Evolutionary conservation across 2,888 invertebrate species (phyloP), one percentile per base, ranked within the genome.

Genomic region (Dryomyza anilis): DNA sequence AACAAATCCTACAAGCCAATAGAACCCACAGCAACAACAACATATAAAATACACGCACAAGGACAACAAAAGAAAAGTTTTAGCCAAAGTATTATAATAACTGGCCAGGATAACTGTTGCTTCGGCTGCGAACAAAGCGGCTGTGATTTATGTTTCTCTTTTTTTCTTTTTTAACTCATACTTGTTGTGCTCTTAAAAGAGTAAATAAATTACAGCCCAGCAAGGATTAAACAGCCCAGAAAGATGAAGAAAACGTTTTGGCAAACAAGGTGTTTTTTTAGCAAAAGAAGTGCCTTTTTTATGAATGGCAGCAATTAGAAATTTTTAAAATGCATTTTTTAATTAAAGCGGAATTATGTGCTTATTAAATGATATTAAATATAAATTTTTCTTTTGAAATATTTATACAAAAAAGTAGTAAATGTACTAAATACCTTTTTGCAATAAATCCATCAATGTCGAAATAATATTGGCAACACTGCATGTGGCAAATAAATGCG

Each of bases 191-290:
- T 55, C 66, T 63, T 66, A 63, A 56, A 60, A 33, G 61, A 45
- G 66, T 62, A 68, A 68, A 68, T 64, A 66, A 62, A 66, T 64
- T n/a, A n/a, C n/a, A 46, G 59, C 60, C 19, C 21, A 64, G 60
- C 56, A 66, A 63, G 63, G 59, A 60, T 60, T 60, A 60, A 67
- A 59, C 36, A 57, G 62, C 27, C 50, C 27, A 60, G 23, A 36
- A 25, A 7, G 23, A 27, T n/a, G 27, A 16, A 3, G 52, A 27
- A 29, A 29, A 29, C 29, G 29, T n/a, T n/a, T n/a, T n/a, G 12
- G 39, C 39, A 12, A 12, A n/a, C 25, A n/a, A 27, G 50, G 6
- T 48, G 48, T 48, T 12, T 12, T 23, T 12, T 16, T 29, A 30
- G 19, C 55, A 19, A n/a, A 6, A 21, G 39, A n/a, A 55, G 14